A percentile compares a stretch with the other conserved stretches of the same genome.
Evolutionary conservation across 2,888 invertebrate genomes (phyloP).

Genomic region (Tenthredo scrophulariae): DNA sequence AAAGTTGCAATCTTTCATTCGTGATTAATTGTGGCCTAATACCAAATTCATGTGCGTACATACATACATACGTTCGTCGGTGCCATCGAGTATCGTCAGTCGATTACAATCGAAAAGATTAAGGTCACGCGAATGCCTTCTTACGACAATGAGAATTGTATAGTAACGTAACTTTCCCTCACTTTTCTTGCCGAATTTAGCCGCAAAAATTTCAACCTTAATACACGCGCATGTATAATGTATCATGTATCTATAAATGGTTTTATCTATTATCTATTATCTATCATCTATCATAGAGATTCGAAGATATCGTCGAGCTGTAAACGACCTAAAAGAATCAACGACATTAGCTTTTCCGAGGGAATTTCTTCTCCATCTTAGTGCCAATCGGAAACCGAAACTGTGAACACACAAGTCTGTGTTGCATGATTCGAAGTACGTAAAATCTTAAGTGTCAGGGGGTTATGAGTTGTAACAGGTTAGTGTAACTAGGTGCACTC

Average conservation of each 20-base stretch:
- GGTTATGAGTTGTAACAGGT: constrained; percentile 67
- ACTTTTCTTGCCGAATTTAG: background rate
- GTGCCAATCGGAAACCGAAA: background rate
- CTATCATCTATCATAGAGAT: too few species aligned
- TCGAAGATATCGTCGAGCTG: too few species aligned
- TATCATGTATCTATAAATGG: background rate
- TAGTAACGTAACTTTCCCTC: constrained; percentile 39
- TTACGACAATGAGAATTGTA: background rate
- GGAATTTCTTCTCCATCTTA: background rate
- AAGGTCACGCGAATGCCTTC: constrained; percentile 26
- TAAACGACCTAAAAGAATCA: too few species aligned
- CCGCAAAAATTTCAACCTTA: background rate
- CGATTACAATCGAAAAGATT: constrained; percentile 47
- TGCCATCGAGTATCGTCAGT: constrained; percentile 26
- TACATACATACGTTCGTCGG: background rate
- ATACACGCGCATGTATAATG: background rate
- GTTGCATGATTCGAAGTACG: background rate
- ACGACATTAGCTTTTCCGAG: too few species aligned
- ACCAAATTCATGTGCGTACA: constrained; percentile 24
- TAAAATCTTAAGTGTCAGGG: constrained; percentile 23
- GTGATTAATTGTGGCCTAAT: background rate
- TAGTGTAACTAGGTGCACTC: constrained; percentile 51
- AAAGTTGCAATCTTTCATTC: constrained; percentile 28
- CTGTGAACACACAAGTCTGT: background rate
- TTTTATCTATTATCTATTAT: too few species aligned